A percentile compares a stretch with the other conserved stretches of the same genome.
phyloP scores from a whole-genome alignment of 2,888 invertebrate species.

The Argynnis bischoffii region DNA sequence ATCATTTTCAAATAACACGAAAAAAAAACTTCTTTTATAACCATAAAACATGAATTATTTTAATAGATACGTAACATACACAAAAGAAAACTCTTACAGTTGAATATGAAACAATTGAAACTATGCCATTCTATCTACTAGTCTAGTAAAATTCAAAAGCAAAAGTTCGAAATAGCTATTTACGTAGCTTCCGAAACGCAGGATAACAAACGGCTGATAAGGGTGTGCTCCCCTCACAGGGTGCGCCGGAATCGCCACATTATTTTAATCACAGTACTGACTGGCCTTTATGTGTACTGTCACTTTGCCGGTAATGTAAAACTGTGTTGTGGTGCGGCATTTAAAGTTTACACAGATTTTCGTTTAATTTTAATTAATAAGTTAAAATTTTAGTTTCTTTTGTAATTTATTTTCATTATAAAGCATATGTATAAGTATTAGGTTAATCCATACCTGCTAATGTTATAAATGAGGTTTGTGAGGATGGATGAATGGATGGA shows the following conservation, averaged over 20 bases:
- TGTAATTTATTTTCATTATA: neutral
- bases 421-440: too few species aligned
- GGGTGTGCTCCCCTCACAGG: constrained; percentile 43
- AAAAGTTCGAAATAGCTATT: constrained; percentile 27
- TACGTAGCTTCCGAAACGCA: constrained; percentile 44
- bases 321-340: constrained; percentile 15
- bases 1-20: too few species aligned
- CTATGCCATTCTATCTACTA: neutral
- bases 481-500: too few species aligned
- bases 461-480: too few species aligned
- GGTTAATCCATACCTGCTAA: too few species aligned
- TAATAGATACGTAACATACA: too few species aligned
- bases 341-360: constrained; percentile 6
- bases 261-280: constrained; percentile 74
- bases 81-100: too few species aligned
- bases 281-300: constrained; percentile 63
- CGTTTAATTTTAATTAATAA: too few species aligned
- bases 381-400: constrained; percentile 10
- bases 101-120: too few species aligned
- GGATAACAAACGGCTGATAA: constrained; percentile 47
- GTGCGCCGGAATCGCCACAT: constrained; percentile 75
- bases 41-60: too few species aligned
- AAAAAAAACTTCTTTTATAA: too few species aligned
- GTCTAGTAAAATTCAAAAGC: constrained; percentile 6
- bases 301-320: constrained; percentile 10